These are phyloP conservation scores for Rotaria magnacalcarata DNA, from an alignment of 2,888 invertebrate species.

Conservation along the genomic window DNA sequence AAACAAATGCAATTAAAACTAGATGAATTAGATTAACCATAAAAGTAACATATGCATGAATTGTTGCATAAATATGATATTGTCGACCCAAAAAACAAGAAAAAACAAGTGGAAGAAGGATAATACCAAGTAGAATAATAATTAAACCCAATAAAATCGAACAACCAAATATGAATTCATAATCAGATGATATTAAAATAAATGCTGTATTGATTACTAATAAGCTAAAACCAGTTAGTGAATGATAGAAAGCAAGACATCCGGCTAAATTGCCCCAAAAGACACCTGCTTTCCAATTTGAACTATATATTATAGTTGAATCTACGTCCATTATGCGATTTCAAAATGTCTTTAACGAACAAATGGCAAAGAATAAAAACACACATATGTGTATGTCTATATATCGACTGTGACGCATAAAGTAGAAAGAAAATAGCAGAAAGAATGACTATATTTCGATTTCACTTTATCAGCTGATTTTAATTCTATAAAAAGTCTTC, in stretches of 20 bases:
- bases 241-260: neutral
- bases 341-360: neutral
- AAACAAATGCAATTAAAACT: neutral
- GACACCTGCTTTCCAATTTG: neutral
- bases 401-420: too few species aligned
- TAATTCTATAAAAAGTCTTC: too few species aligned
- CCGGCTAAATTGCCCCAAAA: slow-evolving; percentile 16
- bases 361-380: too few species aligned
- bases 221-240: neutral
- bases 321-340: neutral
- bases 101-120: neutral
- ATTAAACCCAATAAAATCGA: neutral
- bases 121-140: neutral
- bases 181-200: neutral
- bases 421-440: too few species aligned
- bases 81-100: neutral
- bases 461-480: too few species aligned
- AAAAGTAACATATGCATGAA: neutral
- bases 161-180: neutral
- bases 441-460: too few species aligned
- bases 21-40: neutral
- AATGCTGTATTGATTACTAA: neutral
- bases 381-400: too few species aligned
- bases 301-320: neutral
- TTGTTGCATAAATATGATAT: slow-evolving; percentile 21